Base-by-base conservation (phyloP, 2,113 vertebrate genomes). In the Leucopsar rothschildi region DNA sequence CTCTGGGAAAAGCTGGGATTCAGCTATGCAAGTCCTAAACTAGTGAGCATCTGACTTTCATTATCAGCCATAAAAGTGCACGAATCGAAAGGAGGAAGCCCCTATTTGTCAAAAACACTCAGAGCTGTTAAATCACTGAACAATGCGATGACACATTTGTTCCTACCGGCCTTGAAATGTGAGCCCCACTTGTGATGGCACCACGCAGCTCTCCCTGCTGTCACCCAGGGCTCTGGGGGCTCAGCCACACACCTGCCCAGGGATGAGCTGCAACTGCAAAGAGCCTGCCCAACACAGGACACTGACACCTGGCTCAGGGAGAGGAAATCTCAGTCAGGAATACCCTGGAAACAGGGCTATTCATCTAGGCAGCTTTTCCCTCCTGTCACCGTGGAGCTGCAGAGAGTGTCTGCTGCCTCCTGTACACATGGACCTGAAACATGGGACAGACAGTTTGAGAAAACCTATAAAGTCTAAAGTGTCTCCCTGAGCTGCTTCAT, bases 31-130 rank as follows among this genome's bases (percentile, higher is more conserved):
- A 35, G 5, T 14, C n/a, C 33, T 28, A 85, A 95, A 75, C 79
- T 21, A 72, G 63, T 0, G 7, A 71, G 53, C 89, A 86, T 69
- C 81, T 86, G 55, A 71, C 77, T 95, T 93, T 63, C 87, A 79
- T 64, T 73, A 60, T 45, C 60, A 71, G 69, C 90, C 88, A 53
- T 86, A 82, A 96, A 97, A 96, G 56, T 39, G 91, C 52, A 82
- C 8, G 12, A 89, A 96, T 91, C 85, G 91, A 96, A 97, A 97
- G 50, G 68, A 90, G 71, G 89, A 93, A 95, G 65, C 8, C 31
- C 81, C 70, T 82, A 44, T 97, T 97, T 93, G 92, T 98, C 96
- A 96, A 86, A 95, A 94, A 35, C 49, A 47, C 56, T 63, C 65
- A 45, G 92, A 14, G 22, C 63, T 15, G 31, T 96, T 96, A 96